Conservation (phyloP, 2,797 vertebrate species). For the Knipowitschia caucasica region DNA sequence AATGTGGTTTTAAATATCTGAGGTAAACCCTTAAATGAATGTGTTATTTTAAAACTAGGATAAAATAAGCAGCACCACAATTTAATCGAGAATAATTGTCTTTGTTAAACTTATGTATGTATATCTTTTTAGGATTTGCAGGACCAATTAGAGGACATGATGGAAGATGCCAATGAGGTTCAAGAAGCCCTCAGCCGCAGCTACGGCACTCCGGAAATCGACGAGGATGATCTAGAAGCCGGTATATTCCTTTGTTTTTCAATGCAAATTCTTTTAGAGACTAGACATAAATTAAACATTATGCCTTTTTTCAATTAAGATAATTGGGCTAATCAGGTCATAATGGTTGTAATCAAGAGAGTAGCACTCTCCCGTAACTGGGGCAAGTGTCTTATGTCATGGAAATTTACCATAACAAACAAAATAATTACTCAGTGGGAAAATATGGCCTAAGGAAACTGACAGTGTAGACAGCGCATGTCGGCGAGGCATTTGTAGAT, state of each 20-base stretch:
- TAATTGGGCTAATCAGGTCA: conserved; percentile 4
- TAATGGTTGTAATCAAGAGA: conserved; percentile 7
- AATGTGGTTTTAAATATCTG: too few relatives aligned
- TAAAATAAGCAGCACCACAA: too few relatives aligned
- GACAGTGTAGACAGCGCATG: not conserved
- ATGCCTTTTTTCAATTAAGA: not conserved
- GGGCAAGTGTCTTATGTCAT: not conserved
- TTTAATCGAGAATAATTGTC: too few relatives aligned
- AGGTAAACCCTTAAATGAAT: too few relatives aligned
- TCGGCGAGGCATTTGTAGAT: too few relatives aligned
- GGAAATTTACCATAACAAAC: conserved; percentile 5
- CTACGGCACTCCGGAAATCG: conserved; percentile 95
- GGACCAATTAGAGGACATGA: conserved; percentile 98
- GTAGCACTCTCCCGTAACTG: not conserved
- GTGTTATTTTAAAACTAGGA: too few relatives aligned
- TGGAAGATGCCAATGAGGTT: conserved; percentile 94
- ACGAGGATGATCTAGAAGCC: conserved; percentile 97
- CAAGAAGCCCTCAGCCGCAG: conserved; percentile 94
- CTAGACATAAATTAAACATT: conserved; percentile 2
- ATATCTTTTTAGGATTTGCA: conserved; percentile 84
- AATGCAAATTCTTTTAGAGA: not conserved
- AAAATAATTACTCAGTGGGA: conserved; percentile 1
- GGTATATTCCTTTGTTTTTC: conserved; percentile 66
- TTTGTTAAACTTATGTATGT: too few relatives aligned
- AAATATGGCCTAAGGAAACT: not conserved